Evolutionary conservation across 1,140 invertebrate species (phyloP).

Genomic region (Drosophila bocqueti): DNA sequence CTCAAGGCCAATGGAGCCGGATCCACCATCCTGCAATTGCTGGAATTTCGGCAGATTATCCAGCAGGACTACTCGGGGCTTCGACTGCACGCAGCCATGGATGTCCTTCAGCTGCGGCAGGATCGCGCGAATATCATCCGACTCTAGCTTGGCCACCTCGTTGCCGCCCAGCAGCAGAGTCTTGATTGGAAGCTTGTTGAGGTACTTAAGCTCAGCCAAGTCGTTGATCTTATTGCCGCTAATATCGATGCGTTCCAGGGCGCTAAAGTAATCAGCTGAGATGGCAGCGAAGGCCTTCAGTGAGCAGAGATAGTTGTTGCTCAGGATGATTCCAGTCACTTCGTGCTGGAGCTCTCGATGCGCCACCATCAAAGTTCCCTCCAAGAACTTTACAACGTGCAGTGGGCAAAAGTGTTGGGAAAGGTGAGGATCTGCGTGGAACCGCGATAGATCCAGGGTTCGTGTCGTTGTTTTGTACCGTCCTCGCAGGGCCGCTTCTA

Average conservation of each 20-base stretch:
- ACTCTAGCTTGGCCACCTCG: slow-evolving; percentile 20
- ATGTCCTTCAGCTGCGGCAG: slow-evolving; percentile 31
- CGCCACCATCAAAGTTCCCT: neutral
- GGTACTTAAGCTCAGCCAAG: slow-evolving; percentile 19
- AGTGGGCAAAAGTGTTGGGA: slow-evolving; percentile 32
- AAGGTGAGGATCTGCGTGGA: slow-evolving; percentile 36
- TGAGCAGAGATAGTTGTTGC: slow-evolving; percentile 50
- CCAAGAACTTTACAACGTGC: slow-evolving; percentile 20
- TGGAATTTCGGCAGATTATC: neutral
- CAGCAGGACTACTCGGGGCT: neutral
- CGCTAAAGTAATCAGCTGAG: neutral
- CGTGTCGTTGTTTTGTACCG: slow-evolving; percentile 20
- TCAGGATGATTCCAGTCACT: slow-evolving; percentile 15
- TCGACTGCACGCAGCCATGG: slow-evolving; percentile 3
- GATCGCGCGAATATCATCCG: neutral
- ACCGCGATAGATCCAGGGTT: slow-evolving; percentile 32
- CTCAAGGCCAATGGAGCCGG: no score
- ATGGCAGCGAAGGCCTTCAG: slow-evolving; percentile 28
- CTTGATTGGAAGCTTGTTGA: slow-evolving; percentile 8
- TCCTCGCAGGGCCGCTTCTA: slow-evolving; percentile 13
- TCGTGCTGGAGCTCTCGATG: neutral
- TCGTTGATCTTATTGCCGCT: slow-evolving; percentile 39
- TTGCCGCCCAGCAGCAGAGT: slow-evolving; percentile 30
- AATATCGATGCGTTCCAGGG: slow-evolving; percentile 44
- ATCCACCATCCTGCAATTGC: neutral